Conservation (phyloP, 2,113 vertebrate species). For the Pachypanchax playfairii region DNA sequence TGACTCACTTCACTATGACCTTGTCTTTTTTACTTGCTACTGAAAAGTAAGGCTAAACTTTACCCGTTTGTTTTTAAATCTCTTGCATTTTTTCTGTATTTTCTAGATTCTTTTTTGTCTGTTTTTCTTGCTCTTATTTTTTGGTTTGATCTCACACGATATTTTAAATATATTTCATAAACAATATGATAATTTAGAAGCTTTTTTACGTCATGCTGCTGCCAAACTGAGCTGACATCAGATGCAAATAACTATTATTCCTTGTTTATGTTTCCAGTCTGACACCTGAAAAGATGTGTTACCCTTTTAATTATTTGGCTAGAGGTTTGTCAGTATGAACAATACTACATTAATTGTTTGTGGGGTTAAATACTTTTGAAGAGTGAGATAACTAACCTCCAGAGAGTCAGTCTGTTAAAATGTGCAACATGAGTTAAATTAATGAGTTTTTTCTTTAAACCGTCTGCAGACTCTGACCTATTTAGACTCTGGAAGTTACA, state of each 20-base stretch:
- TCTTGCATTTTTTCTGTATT: not conserved
- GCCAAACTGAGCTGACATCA: conserved; percentile 36
- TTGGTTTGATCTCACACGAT: conserved; percentile 1
- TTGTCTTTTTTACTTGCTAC: conserved; percentile 15
- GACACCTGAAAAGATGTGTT: too few relatives aligned
- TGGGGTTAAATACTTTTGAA: not conserved
- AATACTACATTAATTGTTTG: not conserved
- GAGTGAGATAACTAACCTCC: not conserved
- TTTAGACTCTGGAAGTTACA: conserved; percentile 58
- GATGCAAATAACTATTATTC: conserved; percentile 12
- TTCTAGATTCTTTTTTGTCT: not conserved
- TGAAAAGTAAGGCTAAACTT: conserved; percentile 2
- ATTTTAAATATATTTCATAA: conserved; percentile 23
- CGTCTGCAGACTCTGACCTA: conserved; percentile 28
- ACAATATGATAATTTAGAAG: conserved; percentile 33
- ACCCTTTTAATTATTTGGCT: conserved; percentile 19
- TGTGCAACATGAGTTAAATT: not conserved
- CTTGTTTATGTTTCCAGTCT: not conserved
- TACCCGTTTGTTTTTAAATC: too few relatives aligned
- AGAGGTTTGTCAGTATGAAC: conserved; percentile 45
- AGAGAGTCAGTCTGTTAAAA: not conserved
- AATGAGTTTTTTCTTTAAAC: conserved; percentile 6
- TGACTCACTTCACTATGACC: conserved; percentile 7
- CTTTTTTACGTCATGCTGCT: conserved; percentile 22
- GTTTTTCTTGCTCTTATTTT: too few relatives aligned